Evolutionary conservation across 2,888 invertebrate species (phyloP).

Genomic region (Pogonocherus hispidulus): DNA sequence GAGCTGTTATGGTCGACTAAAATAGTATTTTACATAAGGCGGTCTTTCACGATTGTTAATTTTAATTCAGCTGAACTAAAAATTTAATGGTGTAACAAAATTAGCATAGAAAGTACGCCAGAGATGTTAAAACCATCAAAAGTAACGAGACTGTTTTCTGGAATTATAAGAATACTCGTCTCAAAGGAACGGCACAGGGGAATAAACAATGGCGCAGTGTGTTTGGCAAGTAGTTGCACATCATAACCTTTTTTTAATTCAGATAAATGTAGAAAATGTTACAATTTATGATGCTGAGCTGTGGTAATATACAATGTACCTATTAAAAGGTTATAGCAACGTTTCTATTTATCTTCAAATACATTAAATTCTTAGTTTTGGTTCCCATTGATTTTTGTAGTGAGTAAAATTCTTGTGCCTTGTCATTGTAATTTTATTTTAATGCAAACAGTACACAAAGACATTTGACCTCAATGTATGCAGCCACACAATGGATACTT

Average conservation of each 20-base stretch:
- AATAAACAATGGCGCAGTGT: conserved; percentile 7
- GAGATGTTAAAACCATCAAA: conserved; percentile 13
- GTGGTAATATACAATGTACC: too few species aligned
- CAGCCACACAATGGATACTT: not conserved
- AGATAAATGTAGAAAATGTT: not conserved
- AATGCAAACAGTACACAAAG: not conserved
- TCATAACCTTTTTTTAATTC: conserved; percentile 29
- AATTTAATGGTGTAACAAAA: conserved; percentile 9
- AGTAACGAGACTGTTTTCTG: conserved; percentile 9
- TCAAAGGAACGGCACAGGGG: conserved; percentile 7
- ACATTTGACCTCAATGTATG: not conserved
- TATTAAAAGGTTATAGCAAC: too few species aligned
- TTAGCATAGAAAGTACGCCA: conserved; percentile 21
- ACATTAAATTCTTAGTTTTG: not conserved
- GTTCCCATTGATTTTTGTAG: not conserved
- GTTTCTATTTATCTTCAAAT: too few species aligned
- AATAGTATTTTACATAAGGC: not conserved
- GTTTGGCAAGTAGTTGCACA: conserved; percentile 17
- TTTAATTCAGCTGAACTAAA: not conserved
- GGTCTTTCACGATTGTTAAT: not conserved
- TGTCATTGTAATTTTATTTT: not conserved
- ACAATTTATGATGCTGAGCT: not conserved
- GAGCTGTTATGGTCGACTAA: not conserved
- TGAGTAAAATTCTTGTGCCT: not conserved
- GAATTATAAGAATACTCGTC: conserved; percentile 21